Evolutionary conservation across 2,888 invertebrate species (phyloP), one percentile per base, ranked within the genome.

Genomic region (Melangyna quadrimaculata): DNA sequence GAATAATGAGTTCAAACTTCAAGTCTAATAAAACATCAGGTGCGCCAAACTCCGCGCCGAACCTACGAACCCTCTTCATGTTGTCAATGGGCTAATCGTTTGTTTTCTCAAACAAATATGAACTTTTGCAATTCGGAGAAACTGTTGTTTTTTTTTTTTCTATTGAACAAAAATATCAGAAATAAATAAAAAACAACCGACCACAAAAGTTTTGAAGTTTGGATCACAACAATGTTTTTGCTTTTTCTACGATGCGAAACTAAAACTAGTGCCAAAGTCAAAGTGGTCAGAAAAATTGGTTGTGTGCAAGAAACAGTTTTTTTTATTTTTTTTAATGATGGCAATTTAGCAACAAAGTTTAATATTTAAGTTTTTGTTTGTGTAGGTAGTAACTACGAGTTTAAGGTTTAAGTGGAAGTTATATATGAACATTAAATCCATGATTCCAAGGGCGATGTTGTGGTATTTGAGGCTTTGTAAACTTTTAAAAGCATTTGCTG

Each of bases 281-380:
- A 65, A 65, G 65, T 65, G 65, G 65, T 65, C 65, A 65, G 61
- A 40, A 65, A 45, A 29, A 19, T 45, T 43, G 29, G 45, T 29
- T 29, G n/a, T 65, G 19, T 29, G 45, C 19, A 65, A 65, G 45
- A 32, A 65, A 65, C 17, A 17, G 63, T 57, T 51, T 37, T 67
- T 37, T 35, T n/a, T n/a, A n/a, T n/a, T n/a, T n/a, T n/a, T n/a
- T 63, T 43, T 61, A 70, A 71, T 53, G 61, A 63, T 37, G 70
- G 69, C 51, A 61, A 70, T 63, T 53, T 10, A n/a, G 53, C 1
- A 35, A 78, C 1, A 35, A 78, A 78, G 53, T 61, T 70, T 35
- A 10, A 1, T 7, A 14, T 53, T 51, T 19, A 35, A 35, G 55
- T 63, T 78, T 24, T 19, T 27, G 6, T 61, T 40, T 17, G n/a